Evolutionary conservation across 2,888 invertebrate genomes (phyloP).

Genomic region (Gymnocheta viridis): DNA sequence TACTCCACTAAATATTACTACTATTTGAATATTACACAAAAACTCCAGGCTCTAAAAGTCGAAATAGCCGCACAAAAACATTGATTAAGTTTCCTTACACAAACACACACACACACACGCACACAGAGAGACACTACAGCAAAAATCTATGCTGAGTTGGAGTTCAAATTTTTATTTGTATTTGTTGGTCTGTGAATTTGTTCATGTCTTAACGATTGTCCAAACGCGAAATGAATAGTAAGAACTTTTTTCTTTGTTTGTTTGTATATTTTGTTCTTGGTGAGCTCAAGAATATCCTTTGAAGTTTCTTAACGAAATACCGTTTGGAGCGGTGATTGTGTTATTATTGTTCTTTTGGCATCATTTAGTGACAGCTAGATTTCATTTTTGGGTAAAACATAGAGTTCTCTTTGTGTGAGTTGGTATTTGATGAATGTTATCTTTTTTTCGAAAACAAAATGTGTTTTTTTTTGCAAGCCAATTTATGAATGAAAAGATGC

Average conservation of each 20-base stretch:
- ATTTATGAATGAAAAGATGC: constrained; percentile 52
- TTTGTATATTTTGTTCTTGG: neutral
- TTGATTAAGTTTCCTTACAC: constrained; percentile 61
- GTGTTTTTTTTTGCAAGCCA: neutral
- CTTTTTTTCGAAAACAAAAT: neutral
- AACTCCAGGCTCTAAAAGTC: neutral
- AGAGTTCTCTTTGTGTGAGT: neutral
- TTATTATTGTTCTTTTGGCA: constrained; percentile 67
- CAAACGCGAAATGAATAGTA: constrained; percentile 28
- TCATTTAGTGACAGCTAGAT: constrained; percentile 67
- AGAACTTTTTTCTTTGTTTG: constrained; percentile 1
- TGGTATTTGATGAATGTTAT: neutral
- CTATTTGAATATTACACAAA: constrained; percentile 44
- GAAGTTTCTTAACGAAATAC: constrained; percentile 59
- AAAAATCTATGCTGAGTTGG: neutral
- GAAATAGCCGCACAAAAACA: constrained; percentile 34
- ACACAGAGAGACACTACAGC: neutral
- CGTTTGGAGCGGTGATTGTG: constrained; percentile 69
- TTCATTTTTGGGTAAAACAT: constrained; percentile 27
- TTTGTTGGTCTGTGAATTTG: constrained; percentile 53
- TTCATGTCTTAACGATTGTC: constrained; percentile 58
- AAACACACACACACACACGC: neutral
- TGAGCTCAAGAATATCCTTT: constrained; percentile 41
- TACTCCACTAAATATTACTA: constrained; percentile 28
- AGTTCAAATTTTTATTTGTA: constrained; percentile 15